A percentile compares a stretch with the other conserved stretches of the same genome.
These are phyloP conservation scores for Apolygus lucorum DNA, from an alignment of 1,140 invertebrate genomes.

Conservation along the genomic window DNA sequence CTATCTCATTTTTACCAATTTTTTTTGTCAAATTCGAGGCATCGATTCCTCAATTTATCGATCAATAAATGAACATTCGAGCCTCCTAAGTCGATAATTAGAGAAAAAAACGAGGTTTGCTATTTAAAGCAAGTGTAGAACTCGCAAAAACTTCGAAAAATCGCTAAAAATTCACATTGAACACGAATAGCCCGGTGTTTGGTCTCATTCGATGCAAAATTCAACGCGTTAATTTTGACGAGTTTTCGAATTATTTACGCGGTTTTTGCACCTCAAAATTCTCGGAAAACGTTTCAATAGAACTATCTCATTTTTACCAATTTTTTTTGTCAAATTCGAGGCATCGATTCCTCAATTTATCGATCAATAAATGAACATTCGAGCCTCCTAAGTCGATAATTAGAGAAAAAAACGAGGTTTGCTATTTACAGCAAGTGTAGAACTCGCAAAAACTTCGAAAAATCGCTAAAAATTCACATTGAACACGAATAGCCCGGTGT, in stretches of 20 bases:
- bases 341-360: not conserved
- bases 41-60: not conserved
- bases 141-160: not conserved
- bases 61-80: not conserved
- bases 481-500: too few species aligned
- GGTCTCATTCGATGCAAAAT: too few species aligned
- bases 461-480: too few species aligned
- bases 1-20: not conserved
- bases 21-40: not conserved
- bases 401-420: not conserved
- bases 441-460: not conserved
- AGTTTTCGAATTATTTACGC: not conserved
- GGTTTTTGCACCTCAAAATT: not conserved
- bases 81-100: not conserved
- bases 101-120: not conserved
- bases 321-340: not conserved
- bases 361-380: not conserved
- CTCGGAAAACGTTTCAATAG: not conserved
- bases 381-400: not conserved
- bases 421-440: not conserved
- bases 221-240: too few species aligned
- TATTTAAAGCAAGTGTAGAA: not conserved
- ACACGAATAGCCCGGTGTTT: too few species aligned
- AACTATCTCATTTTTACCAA: not conserved
- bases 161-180: too few species aligned